Conservation (phyloP, 1,140 invertebrate genomes). For the Pseudomyrmex gracilis region DNA sequence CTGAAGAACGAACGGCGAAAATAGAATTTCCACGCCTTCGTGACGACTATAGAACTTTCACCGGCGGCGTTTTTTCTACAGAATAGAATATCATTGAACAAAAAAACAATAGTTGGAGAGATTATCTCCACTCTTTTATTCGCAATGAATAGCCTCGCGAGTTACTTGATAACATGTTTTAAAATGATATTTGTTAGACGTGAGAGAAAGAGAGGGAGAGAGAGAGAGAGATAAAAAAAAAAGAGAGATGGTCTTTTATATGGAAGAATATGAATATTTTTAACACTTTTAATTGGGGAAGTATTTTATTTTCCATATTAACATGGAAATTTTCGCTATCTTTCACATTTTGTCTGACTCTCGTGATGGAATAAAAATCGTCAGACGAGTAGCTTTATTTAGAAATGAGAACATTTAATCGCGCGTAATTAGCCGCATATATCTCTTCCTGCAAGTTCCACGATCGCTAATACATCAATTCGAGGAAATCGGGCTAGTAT, state of each 20-base stretch:
- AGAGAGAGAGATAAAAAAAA: too few relatives aligned
- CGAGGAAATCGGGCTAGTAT: background rate
- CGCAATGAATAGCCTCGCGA: background rate
- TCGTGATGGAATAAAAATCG: background rate
- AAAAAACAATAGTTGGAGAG: background rate
- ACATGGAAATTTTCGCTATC: background rate
- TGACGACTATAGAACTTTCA: background rate
- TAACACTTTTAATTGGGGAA: background rate
- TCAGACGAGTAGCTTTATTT: background rate
- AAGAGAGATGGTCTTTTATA: background rate
- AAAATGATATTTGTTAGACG: background rate
- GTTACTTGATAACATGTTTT: conserved; percentile 11
- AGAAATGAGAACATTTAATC: background rate
- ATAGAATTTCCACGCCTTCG: conserved; percentile 37
- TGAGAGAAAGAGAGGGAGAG: too few relatives aligned
- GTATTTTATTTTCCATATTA: background rate
- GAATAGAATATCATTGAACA: background rate
- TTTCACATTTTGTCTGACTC: background rate
- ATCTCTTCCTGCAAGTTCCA: background rate
- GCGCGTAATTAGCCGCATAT: background rate
- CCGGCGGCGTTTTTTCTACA: background rate
- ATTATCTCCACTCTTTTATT: background rate
- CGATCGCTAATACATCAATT: background rate
- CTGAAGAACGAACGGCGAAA: conserved; percentile 20
- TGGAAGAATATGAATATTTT: background rate